Evolutionary conservation across 2,888 invertebrate species (phyloP), one percentile per base, ranked within the genome.

Genomic region (Eupeodes latifasciatus): DNA sequence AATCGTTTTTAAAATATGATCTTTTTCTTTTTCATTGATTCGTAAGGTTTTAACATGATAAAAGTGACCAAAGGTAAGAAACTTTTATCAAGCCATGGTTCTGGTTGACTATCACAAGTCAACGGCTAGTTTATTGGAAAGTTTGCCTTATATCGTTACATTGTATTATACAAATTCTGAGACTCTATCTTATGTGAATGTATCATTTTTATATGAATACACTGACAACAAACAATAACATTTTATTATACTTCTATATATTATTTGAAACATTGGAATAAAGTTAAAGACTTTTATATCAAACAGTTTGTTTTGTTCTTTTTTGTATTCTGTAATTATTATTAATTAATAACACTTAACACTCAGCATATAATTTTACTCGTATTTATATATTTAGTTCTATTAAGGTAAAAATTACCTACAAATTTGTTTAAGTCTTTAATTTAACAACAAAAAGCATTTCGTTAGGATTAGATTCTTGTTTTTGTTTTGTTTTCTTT

Each of bases 221-320:
- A 77, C 27, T 19, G 27, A 59, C 71, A 81, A 67, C 59, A 64
- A 84, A 84, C 74, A 78, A 55, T 72, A 72, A 72, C 72, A 72
- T 57, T 3, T 34, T 64, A 44, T 14, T 47, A 55, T 10, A 14
- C 14, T 47, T 47, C 44, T 40, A 62, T 34, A n/a, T 51, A 69
- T 53, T 34, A 59, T 72, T 12, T 62, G 59, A 82, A 86, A 86
- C 82, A 74, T 74, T 59, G 62, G 69, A 86, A 82, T 78, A 78
- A 75, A 81, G 40, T 67, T 78, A 40, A 55, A 71, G 19, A 78
- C 12, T 62, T 69, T 85, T 27, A 12, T 81, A 78, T 83, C 66
- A 72, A 83, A 78, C 53, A 67, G 7, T 16, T 85, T 75, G 27
- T 49, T 27, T 49, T 64, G 6, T n/a, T 59, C 34, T 53, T 34